phyloP scores from a whole-genome alignment of 30 jellyfish, hydroid and myxozoan genomes.

The Chironex yamaguchii region DNA sequence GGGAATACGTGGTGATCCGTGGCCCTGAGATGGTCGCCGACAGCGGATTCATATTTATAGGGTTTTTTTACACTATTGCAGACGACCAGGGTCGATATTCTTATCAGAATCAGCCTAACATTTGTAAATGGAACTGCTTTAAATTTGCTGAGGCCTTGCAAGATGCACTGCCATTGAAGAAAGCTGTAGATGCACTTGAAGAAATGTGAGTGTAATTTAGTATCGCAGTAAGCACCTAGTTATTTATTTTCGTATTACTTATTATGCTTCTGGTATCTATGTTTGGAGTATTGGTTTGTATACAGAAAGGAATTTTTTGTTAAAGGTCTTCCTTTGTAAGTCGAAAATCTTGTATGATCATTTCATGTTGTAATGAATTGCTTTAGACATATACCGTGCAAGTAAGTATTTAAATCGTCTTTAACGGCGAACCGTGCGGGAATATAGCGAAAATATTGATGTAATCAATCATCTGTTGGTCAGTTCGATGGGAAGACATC shows the following conservation, averaged over 20 bases:
- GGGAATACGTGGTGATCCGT: no score
- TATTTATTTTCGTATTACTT: background rate
- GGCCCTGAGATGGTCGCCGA: no score
- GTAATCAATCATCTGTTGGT: no score
- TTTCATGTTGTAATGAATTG: background rate
- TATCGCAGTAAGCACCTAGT: no score
- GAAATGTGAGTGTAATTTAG: constrained; percentile 57
- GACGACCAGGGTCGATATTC: constrained; percentile 96
- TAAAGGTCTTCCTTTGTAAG: no score
- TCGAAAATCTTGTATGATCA: no score
- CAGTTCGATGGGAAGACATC: no score
- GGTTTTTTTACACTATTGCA: constrained; percentile 1
- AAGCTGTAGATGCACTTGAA: constrained; percentile 67
- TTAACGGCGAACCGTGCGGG: no score
- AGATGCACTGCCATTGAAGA: constrained; percentile 83
- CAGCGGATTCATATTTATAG: no score
- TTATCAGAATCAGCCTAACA: constrained; percentile 90
- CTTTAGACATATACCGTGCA: background rate
- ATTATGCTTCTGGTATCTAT: background rate
- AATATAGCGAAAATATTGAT: no score
- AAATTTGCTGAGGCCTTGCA: constrained; percentile 93
- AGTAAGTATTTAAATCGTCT: no score
- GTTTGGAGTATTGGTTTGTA: background rate
- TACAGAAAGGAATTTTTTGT: no score
- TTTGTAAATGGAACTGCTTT: constrained; percentile 91